Conservation (phyloP, 2,888 invertebrate species). For the Meta bourneti region DNA sequence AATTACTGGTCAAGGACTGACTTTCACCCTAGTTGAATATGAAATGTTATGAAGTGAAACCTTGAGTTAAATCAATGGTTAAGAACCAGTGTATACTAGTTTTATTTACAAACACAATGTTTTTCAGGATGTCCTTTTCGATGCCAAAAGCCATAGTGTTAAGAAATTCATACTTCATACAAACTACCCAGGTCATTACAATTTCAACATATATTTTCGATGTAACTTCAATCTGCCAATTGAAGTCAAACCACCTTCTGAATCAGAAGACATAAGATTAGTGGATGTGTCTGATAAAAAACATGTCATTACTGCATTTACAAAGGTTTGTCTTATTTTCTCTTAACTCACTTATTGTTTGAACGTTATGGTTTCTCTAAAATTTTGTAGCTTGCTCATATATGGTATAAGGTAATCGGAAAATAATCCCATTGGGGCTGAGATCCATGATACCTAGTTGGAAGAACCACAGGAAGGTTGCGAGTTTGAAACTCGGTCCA, state of each 20-base stretch:
- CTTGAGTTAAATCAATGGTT: too few species aligned
- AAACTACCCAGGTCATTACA: conserved; percentile 99
- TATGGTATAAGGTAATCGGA: not conserved
- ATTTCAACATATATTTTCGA: conserved; percentile 94
- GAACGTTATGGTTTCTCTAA: not conserved
- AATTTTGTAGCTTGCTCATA: not conserved
- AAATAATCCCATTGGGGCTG: not conserved
- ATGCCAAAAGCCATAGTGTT: conserved; percentile 94
- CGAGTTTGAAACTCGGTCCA: too few species aligned
- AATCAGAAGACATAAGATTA: conserved; percentile 77
- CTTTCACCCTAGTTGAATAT: too few species aligned
- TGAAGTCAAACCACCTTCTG: conserved; percentile 57
- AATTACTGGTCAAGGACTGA: too few species aligned
- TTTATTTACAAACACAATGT: too few species aligned
- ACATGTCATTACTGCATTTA: conserved; percentile 78
- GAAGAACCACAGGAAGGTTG: too few species aligned
- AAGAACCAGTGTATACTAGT: too few species aligned
- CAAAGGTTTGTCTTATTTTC: conserved; percentile 75
- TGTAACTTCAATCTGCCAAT: conserved; percentile 78
- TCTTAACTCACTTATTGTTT: not conserved
- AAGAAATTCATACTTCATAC: conserved; percentile 99
- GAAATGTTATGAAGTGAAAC: too few species aligned
- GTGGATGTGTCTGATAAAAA: conserved; percentile 78
- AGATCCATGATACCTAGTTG: too few species aligned
- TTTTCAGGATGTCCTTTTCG: conserved; percentile 94